These are phyloP conservation scores for Camponotus floridanus DNA, from an alignment of 1,140 invertebrate species.

Conservation along the genomic window DNA sequence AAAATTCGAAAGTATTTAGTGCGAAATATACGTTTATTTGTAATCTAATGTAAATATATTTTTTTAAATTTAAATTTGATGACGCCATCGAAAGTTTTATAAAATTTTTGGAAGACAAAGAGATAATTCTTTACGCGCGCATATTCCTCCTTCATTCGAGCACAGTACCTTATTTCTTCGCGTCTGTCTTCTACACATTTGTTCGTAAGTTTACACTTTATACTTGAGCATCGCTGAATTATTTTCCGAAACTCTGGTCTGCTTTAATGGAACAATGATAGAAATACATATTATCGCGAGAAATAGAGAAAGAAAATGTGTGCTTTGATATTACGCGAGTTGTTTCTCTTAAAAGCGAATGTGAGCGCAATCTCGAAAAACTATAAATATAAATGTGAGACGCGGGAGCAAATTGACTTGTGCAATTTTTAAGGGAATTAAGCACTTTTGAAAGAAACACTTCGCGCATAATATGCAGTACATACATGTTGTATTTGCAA, in stretches of 20 bases:
- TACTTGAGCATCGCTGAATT: constrained; percentile 65
- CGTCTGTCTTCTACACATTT: background rate
- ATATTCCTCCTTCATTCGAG: constrained; percentile 25
- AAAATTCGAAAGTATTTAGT: background rate
- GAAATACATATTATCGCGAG: constrained; percentile 27
- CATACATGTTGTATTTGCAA: constrained; percentile 36
- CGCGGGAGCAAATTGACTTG: constrained; percentile 21
- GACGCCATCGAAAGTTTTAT: background rate
- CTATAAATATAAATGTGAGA: background rate
- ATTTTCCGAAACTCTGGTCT: constrained; percentile 70
- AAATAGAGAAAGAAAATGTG: constrained; percentile 26
- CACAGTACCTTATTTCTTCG: constrained; percentile 16
- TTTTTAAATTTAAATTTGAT: background rate
- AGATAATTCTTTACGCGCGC: constrained; percentile 38
- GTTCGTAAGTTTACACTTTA: constrained; percentile 68
- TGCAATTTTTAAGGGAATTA: background rate
- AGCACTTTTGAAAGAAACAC: background rate
- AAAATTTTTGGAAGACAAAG: background rate
- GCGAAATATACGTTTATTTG: background rate
- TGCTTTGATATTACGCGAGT: background rate
- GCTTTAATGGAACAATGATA: constrained; percentile 63
- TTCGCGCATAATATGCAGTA: background rate
- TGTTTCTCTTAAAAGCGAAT: constrained; percentile 14
- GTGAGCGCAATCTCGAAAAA: background rate
- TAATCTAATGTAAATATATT: too few relatives aligned